These are phyloP conservation scores for Lordiphosa mommai DNA, from an alignment of 1,140 invertebrate genomes.

Conservation along the genomic window DNA sequence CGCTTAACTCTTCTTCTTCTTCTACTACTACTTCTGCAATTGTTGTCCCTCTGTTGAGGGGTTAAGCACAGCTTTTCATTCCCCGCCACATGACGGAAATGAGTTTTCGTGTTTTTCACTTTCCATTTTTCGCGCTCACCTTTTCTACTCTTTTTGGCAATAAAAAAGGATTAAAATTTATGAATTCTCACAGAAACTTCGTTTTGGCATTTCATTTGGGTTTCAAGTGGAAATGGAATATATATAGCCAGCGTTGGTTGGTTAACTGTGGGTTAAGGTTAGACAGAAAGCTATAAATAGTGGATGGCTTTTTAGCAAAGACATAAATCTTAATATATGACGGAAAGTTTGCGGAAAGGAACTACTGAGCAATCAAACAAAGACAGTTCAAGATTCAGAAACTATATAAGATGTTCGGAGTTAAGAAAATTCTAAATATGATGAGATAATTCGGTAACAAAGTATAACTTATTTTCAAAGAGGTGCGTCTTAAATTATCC, in stretches of 20 bases:
- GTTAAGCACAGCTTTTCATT: constrained; percentile 52
- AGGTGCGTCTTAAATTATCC: too few relatives aligned
- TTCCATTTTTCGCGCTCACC: constrained; percentile 52
- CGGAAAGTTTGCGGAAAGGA: too few relatives aligned
- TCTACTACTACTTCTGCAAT: constrained; percentile 8
- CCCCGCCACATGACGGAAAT: constrained; percentile 52
- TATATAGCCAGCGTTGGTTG: too few relatives aligned
- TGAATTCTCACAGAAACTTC: constrained; percentile 56
- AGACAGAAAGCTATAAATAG: constrained; percentile 56
- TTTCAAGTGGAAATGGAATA: constrained; percentile 37
- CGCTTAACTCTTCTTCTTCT: constrained; percentile 36
- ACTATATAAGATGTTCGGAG: too few relatives aligned
- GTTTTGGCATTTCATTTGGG: constrained; percentile 44
- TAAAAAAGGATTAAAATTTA: constrained; percentile 78
- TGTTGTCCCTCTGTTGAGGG: constrained; percentile 10
- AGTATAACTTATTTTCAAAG: too few relatives aligned
- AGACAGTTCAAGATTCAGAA: too few relatives aligned
- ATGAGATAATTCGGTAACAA: too few relatives aligned
- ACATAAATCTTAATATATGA: constrained; percentile 37
- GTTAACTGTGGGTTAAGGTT: constrained; percentile 38
- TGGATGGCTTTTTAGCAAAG: constrained; percentile 29
- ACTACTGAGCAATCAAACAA: too few relatives aligned
- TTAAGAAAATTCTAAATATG: too few relatives aligned
- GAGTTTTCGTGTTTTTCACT: constrained; percentile 73
- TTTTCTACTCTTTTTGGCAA: constrained; percentile 29